Conservation (phyloP, 2,113 vertebrate genomes). For the Phrynosoma blainvillii region DNA sequence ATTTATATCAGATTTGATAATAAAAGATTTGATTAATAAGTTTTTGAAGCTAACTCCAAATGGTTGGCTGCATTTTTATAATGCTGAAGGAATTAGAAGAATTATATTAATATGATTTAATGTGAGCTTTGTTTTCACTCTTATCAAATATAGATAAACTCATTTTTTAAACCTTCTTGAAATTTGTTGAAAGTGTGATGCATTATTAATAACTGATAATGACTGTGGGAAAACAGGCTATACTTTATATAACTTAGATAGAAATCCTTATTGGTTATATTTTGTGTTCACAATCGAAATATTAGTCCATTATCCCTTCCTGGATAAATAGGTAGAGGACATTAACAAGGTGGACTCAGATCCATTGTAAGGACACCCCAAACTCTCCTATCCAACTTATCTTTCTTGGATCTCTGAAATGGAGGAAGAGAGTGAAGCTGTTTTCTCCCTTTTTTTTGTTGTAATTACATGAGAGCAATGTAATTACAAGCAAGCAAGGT, state of each 20-base stretch:
- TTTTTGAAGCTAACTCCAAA: constrained; percentile 39
- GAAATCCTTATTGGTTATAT: background rate
- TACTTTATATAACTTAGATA: background rate
- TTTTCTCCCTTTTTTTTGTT: background rate
- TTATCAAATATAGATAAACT: constrained; percentile 58
- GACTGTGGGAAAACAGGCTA: constrained; percentile 24
- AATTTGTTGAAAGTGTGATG: constrained; percentile 29
- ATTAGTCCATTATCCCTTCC: background rate
- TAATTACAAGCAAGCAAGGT: too few relatives aligned
- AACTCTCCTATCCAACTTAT: background rate
- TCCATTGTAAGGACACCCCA: too few relatives aligned
- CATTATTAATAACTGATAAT: constrained; percentile 53
- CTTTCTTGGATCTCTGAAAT: background rate
- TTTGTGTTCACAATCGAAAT: background rate
- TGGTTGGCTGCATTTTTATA: constrained; percentile 45
- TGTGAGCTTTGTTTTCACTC: background rate
- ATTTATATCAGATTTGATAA: constrained; percentile 21
- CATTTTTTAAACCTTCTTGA: constrained; percentile 36
- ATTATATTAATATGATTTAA: constrained; percentile 31
- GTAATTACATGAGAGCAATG: background rate
- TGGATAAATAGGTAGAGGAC: background rate
- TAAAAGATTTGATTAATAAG: background rate
- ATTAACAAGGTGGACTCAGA: too few relatives aligned
- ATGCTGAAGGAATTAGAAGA: background rate
- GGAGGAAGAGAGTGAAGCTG: background rate